Conservation (phyloP, 2,797 vertebrate genomes). For the Corythornis leucogaster region DNA sequence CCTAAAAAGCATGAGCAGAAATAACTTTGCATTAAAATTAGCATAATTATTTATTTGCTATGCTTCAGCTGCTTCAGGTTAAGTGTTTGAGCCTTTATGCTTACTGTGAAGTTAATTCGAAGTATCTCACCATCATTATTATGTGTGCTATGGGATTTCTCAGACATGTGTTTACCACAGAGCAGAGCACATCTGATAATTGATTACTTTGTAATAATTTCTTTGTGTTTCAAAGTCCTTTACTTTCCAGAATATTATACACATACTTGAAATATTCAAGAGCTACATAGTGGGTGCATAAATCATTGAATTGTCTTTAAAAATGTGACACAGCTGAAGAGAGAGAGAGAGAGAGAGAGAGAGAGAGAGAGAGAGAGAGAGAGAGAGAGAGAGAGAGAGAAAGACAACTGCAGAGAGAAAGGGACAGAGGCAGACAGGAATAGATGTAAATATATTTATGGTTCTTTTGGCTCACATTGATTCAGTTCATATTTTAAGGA, state of each 20-base stretch:
- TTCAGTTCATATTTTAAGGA: background rate
- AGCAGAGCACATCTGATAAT: background rate
- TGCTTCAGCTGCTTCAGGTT: slow-evolving; percentile 26
- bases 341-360: background rate
- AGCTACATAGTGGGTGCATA: background rate
- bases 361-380: background rate
- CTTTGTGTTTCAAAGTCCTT: slow-evolving; percentile 4
- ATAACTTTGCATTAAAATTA: slow-evolving; percentile 4
- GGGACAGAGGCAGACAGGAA: background rate
- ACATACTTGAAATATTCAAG: background rate
- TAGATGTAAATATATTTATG: background rate
- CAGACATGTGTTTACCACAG: background rate
- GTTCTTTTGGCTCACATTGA: background rate
- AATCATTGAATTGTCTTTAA: background rate
- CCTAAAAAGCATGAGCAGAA: background rate
- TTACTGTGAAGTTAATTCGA: slow-evolving; percentile 11
- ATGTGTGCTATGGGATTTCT: background rate
- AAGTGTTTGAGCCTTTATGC: slow-evolving; percentile 1
- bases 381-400: background rate
- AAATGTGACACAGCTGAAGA: background rate
- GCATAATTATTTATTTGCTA: slow-evolving; percentile 34
- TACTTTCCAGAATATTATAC: background rate
- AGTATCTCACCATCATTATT: background rate
- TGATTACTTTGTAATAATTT: background rate
- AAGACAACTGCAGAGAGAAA: background rate